These are phyloP conservation scores for Ostrea edulis DNA, from an alignment of 1,140 invertebrate species.

Conservation along the genomic window DNA sequence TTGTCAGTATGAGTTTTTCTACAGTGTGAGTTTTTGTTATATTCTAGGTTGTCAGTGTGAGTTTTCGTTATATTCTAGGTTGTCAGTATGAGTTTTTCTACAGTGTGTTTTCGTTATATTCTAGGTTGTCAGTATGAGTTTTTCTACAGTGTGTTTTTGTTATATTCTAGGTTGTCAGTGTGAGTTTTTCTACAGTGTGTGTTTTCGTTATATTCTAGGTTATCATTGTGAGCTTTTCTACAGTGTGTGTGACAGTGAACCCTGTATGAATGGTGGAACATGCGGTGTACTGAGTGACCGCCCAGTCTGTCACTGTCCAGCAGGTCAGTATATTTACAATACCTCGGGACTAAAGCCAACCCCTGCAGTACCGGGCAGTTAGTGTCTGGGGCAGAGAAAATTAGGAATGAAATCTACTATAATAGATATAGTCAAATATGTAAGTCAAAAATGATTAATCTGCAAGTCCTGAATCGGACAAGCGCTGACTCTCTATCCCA, in stretches of 20 bases:
- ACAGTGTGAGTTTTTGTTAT: slow-evolving; percentile 85
- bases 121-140: slow-evolving; percentile 86
- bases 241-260: slow-evolving; percentile 90
- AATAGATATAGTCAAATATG: no score
- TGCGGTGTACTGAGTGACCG: slow-evolving; percentile 87
- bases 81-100: slow-evolving; percentile 86
- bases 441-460: no score
- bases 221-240: slow-evolving; percentile 86
- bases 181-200: slow-evolving; percentile 84
- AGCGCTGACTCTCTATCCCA: no score
- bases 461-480: no score
- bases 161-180: slow-evolving; percentile 82
- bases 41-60: no score
- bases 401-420: no score
- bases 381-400: no score
- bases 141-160: slow-evolving; percentile 79
- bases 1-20: slow-evolving; percentile 86
- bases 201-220: slow-evolving; percentile 73
- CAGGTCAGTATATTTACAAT: slow-evolving; percentile 69
- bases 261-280: slow-evolving; percentile 93
- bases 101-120: slow-evolving; percentile 78
- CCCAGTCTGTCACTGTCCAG: slow-evolving; percentile 65
- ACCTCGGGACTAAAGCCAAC: background rate
- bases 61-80: background rate
- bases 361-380: background rate